phyloP scores from a whole-genome alignment of 53 echinoderm and acorn worm species.

The Pentamera pediparva region DNA sequence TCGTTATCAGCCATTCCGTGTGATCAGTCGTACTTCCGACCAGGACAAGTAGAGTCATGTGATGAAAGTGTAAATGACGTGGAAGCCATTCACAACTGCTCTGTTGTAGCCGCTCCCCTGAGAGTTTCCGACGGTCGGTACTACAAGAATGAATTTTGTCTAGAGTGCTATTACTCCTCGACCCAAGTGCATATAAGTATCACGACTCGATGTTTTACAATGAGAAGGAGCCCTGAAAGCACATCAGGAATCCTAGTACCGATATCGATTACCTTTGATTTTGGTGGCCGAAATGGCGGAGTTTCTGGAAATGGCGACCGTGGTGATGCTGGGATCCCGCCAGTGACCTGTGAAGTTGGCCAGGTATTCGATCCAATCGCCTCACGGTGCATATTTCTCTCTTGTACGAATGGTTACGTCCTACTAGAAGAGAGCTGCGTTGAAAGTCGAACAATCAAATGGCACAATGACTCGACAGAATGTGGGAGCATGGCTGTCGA shows the following conservation, averaged over 20 bases:
- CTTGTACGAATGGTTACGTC: conserved; percentile 1
- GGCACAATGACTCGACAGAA: neutral
- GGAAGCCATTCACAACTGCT: neutral
- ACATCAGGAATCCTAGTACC: neutral
- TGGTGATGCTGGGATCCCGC: neutral
- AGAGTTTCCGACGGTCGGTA: neutral
- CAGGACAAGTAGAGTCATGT: neutral
- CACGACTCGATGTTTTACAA: neutral
- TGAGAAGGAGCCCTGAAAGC: neutral
- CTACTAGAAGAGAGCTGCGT: neutral
- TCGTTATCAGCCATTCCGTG: neutral
- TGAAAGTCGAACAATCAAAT: neutral
- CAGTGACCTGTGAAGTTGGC: neutral
- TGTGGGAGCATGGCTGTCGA: too few relatives aligned
- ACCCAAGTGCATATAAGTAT: neutral
- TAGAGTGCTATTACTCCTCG: neutral
- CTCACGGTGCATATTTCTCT: neutral
- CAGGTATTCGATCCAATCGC: conserved; percentile 8
- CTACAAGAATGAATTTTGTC: conserved; percentile 2
- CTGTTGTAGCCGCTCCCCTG: neutral
- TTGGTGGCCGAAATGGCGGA: neutral
- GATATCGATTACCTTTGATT: conserved; percentile 23
- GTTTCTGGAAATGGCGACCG: neutral
- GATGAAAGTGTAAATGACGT: neutral
- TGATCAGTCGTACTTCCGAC: neutral